Evolutionary conservation across 2,113 vertebrate species (phyloP), one percentile per base, ranked within the genome.

Genomic region (Donacobius atricapilla): DNA sequence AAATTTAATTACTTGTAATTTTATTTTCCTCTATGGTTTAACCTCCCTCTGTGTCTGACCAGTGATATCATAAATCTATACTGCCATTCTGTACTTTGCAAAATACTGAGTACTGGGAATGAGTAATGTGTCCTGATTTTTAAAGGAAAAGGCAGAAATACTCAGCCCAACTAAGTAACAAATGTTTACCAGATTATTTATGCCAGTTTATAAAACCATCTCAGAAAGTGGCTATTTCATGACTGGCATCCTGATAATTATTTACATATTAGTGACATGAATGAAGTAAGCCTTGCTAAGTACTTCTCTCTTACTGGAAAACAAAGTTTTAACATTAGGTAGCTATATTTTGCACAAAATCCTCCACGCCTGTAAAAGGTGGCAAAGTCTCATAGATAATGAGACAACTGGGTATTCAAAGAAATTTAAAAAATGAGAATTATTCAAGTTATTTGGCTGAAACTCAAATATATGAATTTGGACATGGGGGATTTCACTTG

Each of bases 1-100:
- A 98, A 98, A 98, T 98, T 98, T 98, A 98, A 98, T 98, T 98
- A 98, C 96, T 93, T 89, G 96, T 98, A 98, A 98, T 98, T 98
- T 98, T 98, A 98, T 98, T 98, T 98, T 97, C 94, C 97, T 97
- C 96, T 92, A 97, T 21, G 53, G 97, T 98, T 98, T 98, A 98
- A 98, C 98, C 98, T 98, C 97, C 97, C 94, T 97, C 93, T 97
- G 95, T 96, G 89, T 94, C 94, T 96, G 95, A 98, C 96, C 87
- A 65, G 89, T 27, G n/a, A 94, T 94, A 97, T 69, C 94, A 98
- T 98, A 98, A 98, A 98, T 98, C 97, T 97, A 87, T 66, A 95
- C 72, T 96, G 94, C 87, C 93, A 95, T 75, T 53, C 79, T 90
- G 82, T 93, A 90, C 91, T 97, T 93, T 78, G 69, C 64, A 96